Evolutionary conservation across 1,140 invertebrate genomes (phyloP).

Genomic region (Aleiodes sp.): DNA sequence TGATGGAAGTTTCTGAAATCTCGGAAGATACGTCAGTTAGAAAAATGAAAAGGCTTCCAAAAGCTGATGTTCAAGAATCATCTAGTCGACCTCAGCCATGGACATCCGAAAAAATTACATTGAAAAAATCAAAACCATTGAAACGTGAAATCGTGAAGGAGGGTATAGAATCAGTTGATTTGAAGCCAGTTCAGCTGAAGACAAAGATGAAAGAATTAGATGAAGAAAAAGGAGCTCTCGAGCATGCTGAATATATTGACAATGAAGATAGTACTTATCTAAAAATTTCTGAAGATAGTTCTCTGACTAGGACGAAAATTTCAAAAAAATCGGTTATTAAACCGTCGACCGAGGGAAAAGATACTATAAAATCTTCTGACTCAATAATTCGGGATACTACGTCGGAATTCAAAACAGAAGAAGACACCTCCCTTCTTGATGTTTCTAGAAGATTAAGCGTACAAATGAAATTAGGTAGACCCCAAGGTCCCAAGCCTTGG

Average conservation of each 20-base stretch:
- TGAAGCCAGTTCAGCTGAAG: slow-evolving; percentile 61
- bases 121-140: slow-evolving; percentile 51
- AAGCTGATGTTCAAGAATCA: slow-evolving; percentile 40
- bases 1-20: slow-evolving; percentile 28
- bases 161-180: slow-evolving; percentile 54
- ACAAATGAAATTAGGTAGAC: slow-evolving; percentile 42
- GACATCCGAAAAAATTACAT: slow-evolving; percentile 63
- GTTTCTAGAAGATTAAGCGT: not conserved
- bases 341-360: slow-evolving; percentile 66
- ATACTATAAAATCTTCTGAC: slow-evolving; percentile 51
- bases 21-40: not conserved
- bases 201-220: slow-evolving; percentile 40
- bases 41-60: slow-evolving; percentile 4
- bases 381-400: not conserved
- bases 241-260: slow-evolving; percentile 27
- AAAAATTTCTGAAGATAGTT: slow-evolving; percentile 40
- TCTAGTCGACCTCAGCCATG: slow-evolving; percentile 63
- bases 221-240: slow-evolving; percentile 28
- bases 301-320: no score
- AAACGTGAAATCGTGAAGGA: slow-evolving; percentile 55
- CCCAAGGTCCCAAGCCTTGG: slow-evolving; percentile 63
- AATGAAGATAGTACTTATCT: not conserved
- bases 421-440: not conserved
- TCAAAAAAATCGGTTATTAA: slow-evolving; percentile 46
- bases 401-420: slow-evolving; percentile 22